phyloP scores from a whole-genome alignment of 2,797 vertebrate genomes.

The Gymnothorax reevesii region DNA sequence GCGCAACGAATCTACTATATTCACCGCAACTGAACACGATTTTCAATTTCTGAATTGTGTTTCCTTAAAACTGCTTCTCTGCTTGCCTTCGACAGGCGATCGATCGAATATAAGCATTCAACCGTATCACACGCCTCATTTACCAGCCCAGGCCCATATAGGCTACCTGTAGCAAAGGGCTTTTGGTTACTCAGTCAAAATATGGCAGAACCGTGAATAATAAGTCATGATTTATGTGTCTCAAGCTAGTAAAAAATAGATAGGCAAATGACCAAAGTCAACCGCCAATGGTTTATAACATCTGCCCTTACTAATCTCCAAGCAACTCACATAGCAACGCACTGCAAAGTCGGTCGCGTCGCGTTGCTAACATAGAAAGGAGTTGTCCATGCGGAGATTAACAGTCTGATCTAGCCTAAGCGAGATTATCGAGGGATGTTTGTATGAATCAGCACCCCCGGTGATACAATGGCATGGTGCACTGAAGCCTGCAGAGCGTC shows the following conservation, averaged over 20 bases:
- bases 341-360: neutral
- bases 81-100: neutral
- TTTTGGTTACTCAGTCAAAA: constrained; percentile 1
- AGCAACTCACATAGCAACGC: neutral
- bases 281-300: neutral
- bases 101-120: neutral
- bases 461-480: constrained; percentile 38
- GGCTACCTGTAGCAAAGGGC: neutral
- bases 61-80: neutral
- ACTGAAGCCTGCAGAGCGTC: constrained; percentile 36
- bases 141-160: neutral
- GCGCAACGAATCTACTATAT: neutral
- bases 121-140: constrained; percentile 14
- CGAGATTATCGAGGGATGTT: neutral
- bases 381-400: neutral
- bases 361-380: neutral
- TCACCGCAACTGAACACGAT: neutral
- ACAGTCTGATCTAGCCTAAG: constrained; percentile 17
- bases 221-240: neutral
- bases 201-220: neutral
- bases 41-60: neutral
- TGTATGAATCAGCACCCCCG: constrained; percentile 35
- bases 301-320: neutral
- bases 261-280: neutral
- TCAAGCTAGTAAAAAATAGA: neutral